Conservation (phyloP, 2,113 vertebrate genomes). For the Salvator merianae region DNA sequence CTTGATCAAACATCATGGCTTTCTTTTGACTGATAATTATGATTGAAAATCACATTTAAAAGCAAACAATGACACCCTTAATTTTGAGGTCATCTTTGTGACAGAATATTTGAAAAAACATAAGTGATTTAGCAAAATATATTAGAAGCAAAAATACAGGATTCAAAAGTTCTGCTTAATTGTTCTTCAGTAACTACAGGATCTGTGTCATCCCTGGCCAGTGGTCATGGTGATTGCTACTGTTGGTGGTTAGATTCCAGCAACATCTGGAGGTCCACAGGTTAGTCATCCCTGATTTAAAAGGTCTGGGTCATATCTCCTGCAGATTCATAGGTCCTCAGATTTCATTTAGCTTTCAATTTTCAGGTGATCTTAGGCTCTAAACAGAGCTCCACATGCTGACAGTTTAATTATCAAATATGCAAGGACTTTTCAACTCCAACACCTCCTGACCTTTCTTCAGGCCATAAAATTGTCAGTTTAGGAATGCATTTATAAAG, state of each 20-base stretch:
- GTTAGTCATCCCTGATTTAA: neutral
- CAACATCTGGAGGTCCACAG: too few species aligned
- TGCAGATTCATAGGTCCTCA: conserved; percentile 71
- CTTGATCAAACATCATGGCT: neutral
- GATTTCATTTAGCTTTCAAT: conserved; percentile 65
- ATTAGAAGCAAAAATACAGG: conserved; percentile 3
- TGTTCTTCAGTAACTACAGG: neutral
- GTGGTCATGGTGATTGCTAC: too few species aligned
- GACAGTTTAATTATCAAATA: conserved; percentile 76
- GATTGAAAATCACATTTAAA: neutral
- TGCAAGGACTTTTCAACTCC: conserved; percentile 70
- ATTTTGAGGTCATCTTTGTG: neutral
- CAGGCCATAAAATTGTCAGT: conserved; percentile 57
- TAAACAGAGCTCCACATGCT: conserved; percentile 63
- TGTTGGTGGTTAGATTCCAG: too few species aligned
- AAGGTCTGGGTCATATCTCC: conserved; percentile 55
- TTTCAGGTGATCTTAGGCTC: conserved; percentile 68
- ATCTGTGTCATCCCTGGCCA: neutral
- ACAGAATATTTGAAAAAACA: neutral
- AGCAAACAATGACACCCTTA: neutral
- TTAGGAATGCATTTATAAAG: conserved; percentile 48
- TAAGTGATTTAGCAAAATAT: neutral
- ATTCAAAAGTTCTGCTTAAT: conserved; percentile 19
- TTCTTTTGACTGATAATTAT: neutral
- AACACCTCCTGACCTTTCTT: conserved; percentile 62